Base-by-base conservation (phyloP, 2,113 vertebrate species). In the Nanorana parkeri region DNA sequence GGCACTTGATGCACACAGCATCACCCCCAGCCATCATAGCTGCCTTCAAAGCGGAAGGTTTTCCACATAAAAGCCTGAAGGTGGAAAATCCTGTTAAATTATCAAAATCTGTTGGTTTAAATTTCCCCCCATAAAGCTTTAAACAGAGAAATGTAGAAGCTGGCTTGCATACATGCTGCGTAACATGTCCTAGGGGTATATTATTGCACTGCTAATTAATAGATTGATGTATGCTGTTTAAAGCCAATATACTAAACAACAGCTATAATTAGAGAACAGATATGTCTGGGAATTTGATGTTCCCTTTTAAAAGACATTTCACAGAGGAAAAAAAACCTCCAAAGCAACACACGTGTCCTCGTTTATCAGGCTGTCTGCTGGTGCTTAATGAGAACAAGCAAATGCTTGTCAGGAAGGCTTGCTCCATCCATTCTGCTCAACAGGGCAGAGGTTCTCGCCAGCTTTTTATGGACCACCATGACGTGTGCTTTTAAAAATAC, bases 201-300 rank as follows among this genome's bases (percentile, higher is more conserved):
- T 85, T 84, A 86, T 83, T 85, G 76, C 85, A 83, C 81, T 80
- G 86, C 85, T 86, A 89, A 89, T 85, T 87, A 88, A 84, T 82
- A 75, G 87, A 88, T 86, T 84, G 86, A 88, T 86, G 87, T 85
- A 86, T 87, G 85, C 88, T 84, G 85, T 83, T 88, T 85, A 86
- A 89, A 83, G 78, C 76, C 79, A 80, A 87, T 66, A 77, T 88
- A 86, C 86, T 81, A 68, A 85, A 87, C 84, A 84, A 85, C 81
- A 84, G 85, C 84, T 77, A 86, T 85, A 87, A 88, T 89, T 87
- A 89, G 90, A 83, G 5, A 0, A 87, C 84, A 86, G 87, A 87
- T 86, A 87, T 88, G 85, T 86, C 87, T 87, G 86, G 87, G 90
- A 87, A 84, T 83, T 86, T 41, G 5, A 82, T 75, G 80, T 67